These are phyloP conservation scores for Oryzias celebensis DNA, from an alignment of 2,113 vertebrate genomes.

Conservation along the genomic window DNA sequence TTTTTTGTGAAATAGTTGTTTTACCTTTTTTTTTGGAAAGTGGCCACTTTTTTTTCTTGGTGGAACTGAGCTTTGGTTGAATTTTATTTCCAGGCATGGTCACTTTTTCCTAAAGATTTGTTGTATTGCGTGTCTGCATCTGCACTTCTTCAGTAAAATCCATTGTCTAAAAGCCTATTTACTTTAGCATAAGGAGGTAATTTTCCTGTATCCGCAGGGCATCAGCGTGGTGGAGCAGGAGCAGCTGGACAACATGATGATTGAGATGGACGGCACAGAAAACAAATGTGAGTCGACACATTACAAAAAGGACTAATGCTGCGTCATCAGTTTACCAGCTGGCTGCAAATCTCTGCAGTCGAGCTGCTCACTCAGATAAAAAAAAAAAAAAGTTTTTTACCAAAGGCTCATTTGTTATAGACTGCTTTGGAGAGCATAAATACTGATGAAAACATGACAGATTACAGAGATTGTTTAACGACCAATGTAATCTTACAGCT, in stretches of 20 bases:
- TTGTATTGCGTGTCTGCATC: not conserved
- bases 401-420: constrained; percentile 8
- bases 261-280: constrained; percentile 92
- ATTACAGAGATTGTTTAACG: constrained; percentile 3
- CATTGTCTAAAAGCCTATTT: not conserved
- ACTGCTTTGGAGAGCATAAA: constrained; percentile 17
- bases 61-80: no score
- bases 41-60: no score
- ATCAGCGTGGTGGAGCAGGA: constrained; percentile 91
- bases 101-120: no score
- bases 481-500: not conserved
- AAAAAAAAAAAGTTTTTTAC: constrained; percentile 1
- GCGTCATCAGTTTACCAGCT: constrained; percentile 9
- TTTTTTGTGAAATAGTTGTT: no score
- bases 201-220: constrained; percentile 71
- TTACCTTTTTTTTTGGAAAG: no score
- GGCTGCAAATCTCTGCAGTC: constrained; percentile 6
- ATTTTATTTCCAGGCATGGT: no score
- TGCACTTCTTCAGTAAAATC: not conserved
- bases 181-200: not conserved
- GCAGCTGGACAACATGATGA: constrained; percentile 91
- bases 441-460: constrained; percentile 8
- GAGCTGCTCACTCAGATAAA: constrained; percentile 3
- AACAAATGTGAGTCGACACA: constrained; percentile 87
- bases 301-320: constrained; percentile 1